Evolutionary conservation across 2,888 invertebrate species (phyloP).

Genomic region (Timandra comae): DNA sequence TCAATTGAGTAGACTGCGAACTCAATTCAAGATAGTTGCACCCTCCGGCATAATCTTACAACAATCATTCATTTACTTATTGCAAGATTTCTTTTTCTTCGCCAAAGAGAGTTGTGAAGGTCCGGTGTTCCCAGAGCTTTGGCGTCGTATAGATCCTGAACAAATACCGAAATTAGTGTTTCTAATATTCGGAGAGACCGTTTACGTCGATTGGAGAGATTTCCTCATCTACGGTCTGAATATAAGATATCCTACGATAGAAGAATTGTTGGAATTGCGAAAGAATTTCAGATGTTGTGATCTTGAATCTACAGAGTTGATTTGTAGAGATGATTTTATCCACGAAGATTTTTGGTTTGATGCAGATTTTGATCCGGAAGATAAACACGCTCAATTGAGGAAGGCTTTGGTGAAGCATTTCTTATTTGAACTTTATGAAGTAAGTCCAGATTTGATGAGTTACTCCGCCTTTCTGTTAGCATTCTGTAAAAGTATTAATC

Average conservation of each 20-base stretch:
- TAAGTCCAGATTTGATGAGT: conserved; percentile 64
- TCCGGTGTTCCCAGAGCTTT: conserved; percentile 47
- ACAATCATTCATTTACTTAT: conserved; percentile 64
- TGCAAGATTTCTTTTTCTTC: conserved; percentile 72
- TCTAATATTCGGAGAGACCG: conserved; percentile 71
- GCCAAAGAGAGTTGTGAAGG: conserved; percentile 60
- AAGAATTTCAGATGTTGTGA: conserved; percentile 68
- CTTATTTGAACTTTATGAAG: conserved; percentile 75
- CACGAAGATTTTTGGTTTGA: conserved; percentile 58
- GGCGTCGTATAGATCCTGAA: conserved; percentile 58
- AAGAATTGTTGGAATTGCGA: conserved; percentile 71
- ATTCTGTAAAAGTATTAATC: conserved; percentile 77
- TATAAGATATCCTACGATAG: conserved; percentile 70
- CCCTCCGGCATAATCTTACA: conserved; percentile 59
- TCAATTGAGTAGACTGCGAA: conserved; percentile 50
- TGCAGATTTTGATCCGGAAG: conserved; percentile 38
- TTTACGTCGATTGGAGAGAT: conserved; percentile 80
- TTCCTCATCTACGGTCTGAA: conserved; percentile 79
- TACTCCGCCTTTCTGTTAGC: conserved; percentile 79
- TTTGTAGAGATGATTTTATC: conserved; percentile 47
- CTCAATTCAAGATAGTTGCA: conserved; percentile 58
- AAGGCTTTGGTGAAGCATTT: conserved; percentile 69
- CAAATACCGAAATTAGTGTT: conserved; percentile 60
- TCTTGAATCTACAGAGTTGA: conserved; percentile 45
- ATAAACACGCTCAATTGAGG: conserved; percentile 38